Evolutionary conservation across 2,113 vertebrate genomes (phyloP), one percentile per base, ranked within the genome.

Genomic region (Phylloscopus trochilus): DNA sequence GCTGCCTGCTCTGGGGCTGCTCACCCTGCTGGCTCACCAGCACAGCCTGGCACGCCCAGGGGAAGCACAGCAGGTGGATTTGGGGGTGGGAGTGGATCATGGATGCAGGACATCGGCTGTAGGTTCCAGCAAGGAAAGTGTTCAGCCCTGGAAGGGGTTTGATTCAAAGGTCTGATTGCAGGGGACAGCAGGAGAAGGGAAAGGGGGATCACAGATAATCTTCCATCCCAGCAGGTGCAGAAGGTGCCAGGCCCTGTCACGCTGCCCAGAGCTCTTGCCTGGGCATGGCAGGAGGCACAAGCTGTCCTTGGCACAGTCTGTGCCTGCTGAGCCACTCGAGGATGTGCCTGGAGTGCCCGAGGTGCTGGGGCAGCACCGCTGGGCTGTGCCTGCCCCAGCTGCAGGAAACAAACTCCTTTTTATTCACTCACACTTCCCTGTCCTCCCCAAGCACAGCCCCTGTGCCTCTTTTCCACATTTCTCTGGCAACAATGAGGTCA

Each of bases 191-290:
- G 8, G 5, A 27, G 46, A 51, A 44, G 75, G 35, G 4, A 41
- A 39, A 53, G 13, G 66, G 33, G 46, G 16, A 5, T 19, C 35
- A 11, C 1, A 22, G 24, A 4, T 13, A 17, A 6, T 5, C 55
- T 37, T 16, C 5, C 47, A 28, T 21, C 28, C 39, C 68, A 31
- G 1, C 0, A 0, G 35, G 3, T 10, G 26, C 51, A 76, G 63
- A 44, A 37, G 63, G 3, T 0, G 4, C 28, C 2, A 4, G 21
- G 24, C 4, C 0, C 7, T 10, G 39, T 66, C 44, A 3, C 24
- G 4, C 0, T 2, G 0, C 13, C n/a, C 13, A 12, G 27, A 53
- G 1, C 41, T 7, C 56, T 28, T 2, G 1, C 26, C 59, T n/a
- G 39, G 60, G 44, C 52, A 67, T 0, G 0, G 35, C 37, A 23